Percentiles rank a stretch among this genome's conserved stretches.
Evolutionary conservation across 2,113 vertebrate genomes (phyloP).

Genomic region (Rhineura floridana): DNA sequence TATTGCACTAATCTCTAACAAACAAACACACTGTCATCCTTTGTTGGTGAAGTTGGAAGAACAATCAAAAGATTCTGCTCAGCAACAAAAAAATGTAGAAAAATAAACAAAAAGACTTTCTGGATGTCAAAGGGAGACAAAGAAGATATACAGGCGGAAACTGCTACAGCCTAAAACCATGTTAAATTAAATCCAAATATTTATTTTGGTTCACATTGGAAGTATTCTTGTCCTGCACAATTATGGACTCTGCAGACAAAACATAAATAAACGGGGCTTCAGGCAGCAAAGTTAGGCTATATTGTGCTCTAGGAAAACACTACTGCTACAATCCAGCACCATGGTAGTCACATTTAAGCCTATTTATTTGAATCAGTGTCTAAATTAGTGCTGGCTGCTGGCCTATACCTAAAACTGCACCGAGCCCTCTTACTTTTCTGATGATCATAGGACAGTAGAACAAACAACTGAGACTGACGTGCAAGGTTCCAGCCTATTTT

Average conservation of each 20-base stretch:
- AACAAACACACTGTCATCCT: not conserved
- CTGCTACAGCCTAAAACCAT: not conserved
- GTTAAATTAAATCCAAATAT: conserved; percentile 11
- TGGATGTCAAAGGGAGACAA: conserved; percentile 19
- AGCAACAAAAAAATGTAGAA: conserved; percentile 34
- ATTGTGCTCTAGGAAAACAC: not conserved
- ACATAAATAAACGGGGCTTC: not conserved
- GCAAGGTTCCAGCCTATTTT: not conserved
- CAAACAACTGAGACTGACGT: not conserved
- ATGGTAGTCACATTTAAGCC: not conserved
- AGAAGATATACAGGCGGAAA: conserved; percentile 16
- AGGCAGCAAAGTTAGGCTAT: not conserved
- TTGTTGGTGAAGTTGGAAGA: conserved; percentile 47
- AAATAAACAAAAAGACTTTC: conserved; percentile 40
- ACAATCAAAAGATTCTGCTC: conserved; percentile 55
- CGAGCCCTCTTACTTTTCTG: not conserved
- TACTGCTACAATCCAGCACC: not conserved
- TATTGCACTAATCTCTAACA: conserved; percentile 37
- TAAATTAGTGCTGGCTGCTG: not conserved
- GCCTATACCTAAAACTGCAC: not conserved
- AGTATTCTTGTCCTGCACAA: not conserved
- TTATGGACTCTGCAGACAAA: not conserved
- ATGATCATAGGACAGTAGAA: not conserved
- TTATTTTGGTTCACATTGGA: not conserved
- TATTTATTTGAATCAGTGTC: not conserved